phyloP scores from a whole-genome alignment of 2,797 vertebrate genomes.

The Hafferia zeledoni region DNA sequence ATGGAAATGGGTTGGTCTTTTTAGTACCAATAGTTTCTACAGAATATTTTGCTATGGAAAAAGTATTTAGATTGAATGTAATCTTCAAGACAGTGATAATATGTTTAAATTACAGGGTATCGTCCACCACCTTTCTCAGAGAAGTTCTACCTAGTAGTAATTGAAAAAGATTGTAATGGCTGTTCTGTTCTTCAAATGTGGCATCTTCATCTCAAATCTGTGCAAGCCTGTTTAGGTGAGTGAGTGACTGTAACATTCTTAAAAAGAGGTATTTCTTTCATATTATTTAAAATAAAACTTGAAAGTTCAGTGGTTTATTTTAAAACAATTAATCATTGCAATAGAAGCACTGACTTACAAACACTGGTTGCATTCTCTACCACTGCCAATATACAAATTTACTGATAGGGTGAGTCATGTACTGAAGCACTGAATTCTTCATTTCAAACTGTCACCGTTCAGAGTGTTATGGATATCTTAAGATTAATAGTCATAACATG shows the following conservation, averaged over 20 bases:
- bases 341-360: neutral
- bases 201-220: constrained; percentile 96
- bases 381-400: neutral
- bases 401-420: neutral
- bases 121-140: constrained; percentile 94
- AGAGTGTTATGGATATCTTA: neutral
- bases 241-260: neutral
- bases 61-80: neutral
- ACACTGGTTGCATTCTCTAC: neutral
- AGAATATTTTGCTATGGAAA: neutral
- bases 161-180: constrained; percentile 90
- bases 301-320: neutral
- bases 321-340: neutral
- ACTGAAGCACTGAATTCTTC: neutral
- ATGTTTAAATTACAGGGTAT: constrained; percentile 81
- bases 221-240: constrained; percentile 94
- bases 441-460: neutral
- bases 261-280: neutral
- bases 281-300: neutral
- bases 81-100: neutral
- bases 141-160: constrained; percentile 97
- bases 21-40: neutral
- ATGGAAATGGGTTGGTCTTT: rapidly evolving
- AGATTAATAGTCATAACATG: neutral
- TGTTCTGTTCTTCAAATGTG: constrained; percentile 96